phyloP scores from a whole-genome alignment of 2,113 vertebrate genomes.

The Tachycineta bicolor region DNA sequence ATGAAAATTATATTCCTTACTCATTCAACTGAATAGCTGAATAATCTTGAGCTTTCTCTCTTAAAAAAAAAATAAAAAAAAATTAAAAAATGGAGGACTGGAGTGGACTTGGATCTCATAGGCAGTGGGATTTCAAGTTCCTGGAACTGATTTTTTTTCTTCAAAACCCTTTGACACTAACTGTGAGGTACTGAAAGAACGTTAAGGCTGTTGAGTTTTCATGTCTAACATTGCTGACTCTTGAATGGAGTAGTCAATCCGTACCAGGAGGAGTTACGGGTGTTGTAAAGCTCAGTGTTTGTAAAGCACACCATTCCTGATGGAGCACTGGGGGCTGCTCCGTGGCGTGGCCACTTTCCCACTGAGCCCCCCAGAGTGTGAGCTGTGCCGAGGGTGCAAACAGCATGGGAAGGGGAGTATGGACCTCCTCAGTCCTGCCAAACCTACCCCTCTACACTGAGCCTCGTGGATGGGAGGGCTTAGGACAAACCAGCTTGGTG shows the following conservation, averaged over 20 bases:
- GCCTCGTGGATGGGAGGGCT: background rate
- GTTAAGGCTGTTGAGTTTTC: background rate
- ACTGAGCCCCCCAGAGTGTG: fast-evolving
- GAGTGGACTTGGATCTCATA: background rate
- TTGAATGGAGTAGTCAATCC: background rate
- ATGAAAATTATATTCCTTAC: background rate
- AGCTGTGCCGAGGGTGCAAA: fast-evolving
- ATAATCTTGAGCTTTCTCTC: background rate
- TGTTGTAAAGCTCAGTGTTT: background rate
- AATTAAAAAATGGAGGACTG: background rate
- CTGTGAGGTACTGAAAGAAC: background rate
- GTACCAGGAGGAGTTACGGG: background rate
- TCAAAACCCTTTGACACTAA: background rate
- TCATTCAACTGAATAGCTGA: background rate
- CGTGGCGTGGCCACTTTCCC: background rate
- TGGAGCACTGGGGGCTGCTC: background rate
- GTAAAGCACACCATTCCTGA: background rate
- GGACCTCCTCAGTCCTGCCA: background rate
- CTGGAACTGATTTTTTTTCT: background rate
- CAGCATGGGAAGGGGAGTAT: background rate
- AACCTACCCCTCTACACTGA: background rate
- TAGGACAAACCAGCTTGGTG: background rate
- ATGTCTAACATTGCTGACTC: background rate
- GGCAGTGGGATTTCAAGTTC: background rate
- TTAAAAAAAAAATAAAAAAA: too few relatives aligned